These are phyloP conservation scores for Sitobion miscanthi DNA, from an alignment of 1,140 invertebrate genomes.

Conservation along the genomic window DNA sequence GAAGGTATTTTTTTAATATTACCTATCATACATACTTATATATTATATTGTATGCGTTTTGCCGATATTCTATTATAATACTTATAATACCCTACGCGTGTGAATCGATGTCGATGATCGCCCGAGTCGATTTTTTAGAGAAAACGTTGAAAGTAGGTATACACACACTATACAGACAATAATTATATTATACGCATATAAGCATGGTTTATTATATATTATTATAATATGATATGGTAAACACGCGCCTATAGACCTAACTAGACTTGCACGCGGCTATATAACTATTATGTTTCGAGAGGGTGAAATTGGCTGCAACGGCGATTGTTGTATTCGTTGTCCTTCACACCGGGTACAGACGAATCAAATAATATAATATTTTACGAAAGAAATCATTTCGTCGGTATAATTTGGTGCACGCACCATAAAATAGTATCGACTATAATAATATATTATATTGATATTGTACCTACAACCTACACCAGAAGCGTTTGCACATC, in stretches of 20 bases:
- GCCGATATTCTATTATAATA: too few relatives aligned
- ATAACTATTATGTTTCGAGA: neutral
- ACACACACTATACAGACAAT: neutral
- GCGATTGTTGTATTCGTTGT: neutral
- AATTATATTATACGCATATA: neutral
- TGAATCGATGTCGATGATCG: neutral
- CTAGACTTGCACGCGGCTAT: neutral
- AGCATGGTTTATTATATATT: neutral
- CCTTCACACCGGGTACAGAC: neutral
- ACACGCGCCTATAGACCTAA: neutral
- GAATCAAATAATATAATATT: neutral
- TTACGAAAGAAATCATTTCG: neutral
- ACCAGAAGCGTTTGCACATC: neutral
- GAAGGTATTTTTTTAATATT: neutral
- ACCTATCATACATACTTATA: too few relatives aligned
- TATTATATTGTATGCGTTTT: too few relatives aligned
- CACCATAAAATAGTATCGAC: neutral
- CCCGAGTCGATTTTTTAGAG: neutral
- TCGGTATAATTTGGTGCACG: neutral
- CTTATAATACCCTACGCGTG: too few relatives aligned
- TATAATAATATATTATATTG: neutral
- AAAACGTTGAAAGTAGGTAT: neutral
- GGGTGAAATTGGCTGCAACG: neutral
- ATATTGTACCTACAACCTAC: neutral
- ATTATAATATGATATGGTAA: neutral